Base-by-base conservation (phyloP, 2,888 invertebrate genomes). In the Phengaris alcon region DNA sequence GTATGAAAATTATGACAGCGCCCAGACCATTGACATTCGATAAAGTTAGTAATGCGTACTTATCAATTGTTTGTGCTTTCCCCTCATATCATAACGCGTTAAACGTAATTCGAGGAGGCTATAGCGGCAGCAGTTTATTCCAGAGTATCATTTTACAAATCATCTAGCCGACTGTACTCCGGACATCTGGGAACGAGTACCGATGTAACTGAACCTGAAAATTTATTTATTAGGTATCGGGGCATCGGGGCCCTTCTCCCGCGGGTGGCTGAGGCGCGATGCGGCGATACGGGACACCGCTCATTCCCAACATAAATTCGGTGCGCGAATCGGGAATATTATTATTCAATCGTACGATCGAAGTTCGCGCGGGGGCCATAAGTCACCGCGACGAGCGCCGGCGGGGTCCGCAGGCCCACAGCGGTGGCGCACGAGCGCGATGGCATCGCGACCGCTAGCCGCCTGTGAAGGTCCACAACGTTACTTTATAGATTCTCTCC, bases 271-370 rank as follows among this genome's bases (percentile, higher is more conserved):
- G 85, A 48, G 48, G 84, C 83, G 81, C 86, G 90, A 91, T 91
- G 87, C 81, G 82, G 85, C 86, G 92, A 91, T 92, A 91, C 87
- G 88, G 88, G 90, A 90, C 90, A 90, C 84, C 88, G 88, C 87
- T 88, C 88, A 91, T 92, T 91, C 91, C 90, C 91, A 90, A 91
- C 91, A 93, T 93, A 92, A 93, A 93, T 93, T 92, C 88, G 93
- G 93, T 91, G 88, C 84, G 88, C 88, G 87, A 91, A 91, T 91
- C 90, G 92, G 90, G 92, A 90, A 91, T 92, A 91, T 92, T 92
- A 92, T 92, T 91, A 93, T 93, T 93, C 92, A 93, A 93, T 93
- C 93, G 90, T 87, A 87, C 89, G 89, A 93, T 93, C 93, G 88
- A 88, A 89, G 92, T 91, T 90, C 89, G 90, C 90, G 88, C 87